Evolutionary conservation across 2,888 invertebrate species (phyloP).

Genomic region (Gisinianus flammeolus): DNA sequence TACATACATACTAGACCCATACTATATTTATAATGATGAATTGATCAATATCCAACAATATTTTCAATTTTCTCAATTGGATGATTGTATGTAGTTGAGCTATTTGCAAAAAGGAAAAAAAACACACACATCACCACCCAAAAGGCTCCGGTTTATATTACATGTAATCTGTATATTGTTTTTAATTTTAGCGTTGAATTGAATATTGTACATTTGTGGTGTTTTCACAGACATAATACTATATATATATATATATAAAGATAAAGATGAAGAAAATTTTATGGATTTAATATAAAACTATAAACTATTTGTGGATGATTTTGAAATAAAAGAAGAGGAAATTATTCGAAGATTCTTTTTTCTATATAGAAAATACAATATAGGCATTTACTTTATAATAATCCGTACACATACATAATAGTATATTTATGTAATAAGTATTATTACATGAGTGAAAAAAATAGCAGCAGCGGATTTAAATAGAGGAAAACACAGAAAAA

Average conservation of each 20-base stretch:
- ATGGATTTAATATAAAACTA: neutral
- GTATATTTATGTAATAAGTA: too few relatives aligned
- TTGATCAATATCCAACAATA: neutral
- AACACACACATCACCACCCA: neutral
- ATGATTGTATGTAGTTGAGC: neutral
- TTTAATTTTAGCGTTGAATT: neutral
- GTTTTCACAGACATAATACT: neutral
- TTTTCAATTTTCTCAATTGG: neutral
- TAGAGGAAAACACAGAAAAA: too few relatives aligned
- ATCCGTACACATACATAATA: too few relatives aligned
- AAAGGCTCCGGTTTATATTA: neutral
- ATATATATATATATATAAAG: neutral
- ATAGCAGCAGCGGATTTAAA: too few relatives aligned
- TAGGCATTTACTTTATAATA: too few relatives aligned
- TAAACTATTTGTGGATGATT: conserved; percentile 1
- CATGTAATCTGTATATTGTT: neutral
- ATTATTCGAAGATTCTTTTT: neutral
- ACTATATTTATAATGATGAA: neutral
- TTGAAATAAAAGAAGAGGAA: conserved; percentile 7
- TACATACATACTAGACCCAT: neutral
- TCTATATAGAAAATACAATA: too few relatives aligned
- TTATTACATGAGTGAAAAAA: too few relatives aligned
- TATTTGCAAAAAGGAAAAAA: neutral
- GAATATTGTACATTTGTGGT: neutral
- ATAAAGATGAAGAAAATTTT: neutral